Percentiles rank a stretch among this genome's conserved stretches.
Conservation (phyloP, 1,140 invertebrate species). For the Anagrus nilaparvatae region DNA sequence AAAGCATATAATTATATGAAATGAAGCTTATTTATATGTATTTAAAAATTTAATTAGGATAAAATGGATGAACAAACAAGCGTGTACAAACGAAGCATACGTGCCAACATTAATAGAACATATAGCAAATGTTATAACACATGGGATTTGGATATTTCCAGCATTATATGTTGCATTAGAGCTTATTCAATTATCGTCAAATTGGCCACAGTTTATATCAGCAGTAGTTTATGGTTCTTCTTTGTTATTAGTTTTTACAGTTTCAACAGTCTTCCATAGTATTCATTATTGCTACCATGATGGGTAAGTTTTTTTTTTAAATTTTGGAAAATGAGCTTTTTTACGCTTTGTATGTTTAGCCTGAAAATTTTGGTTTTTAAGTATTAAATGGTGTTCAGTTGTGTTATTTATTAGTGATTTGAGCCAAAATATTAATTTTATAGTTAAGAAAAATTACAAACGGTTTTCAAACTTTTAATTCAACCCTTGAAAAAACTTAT, state of each 20-base stretch:
- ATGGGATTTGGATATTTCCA: slow-evolving; percentile 78
- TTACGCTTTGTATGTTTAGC: too few relatives aligned
- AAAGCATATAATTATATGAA: too few relatives aligned
- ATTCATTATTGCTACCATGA: slow-evolving; percentile 68
- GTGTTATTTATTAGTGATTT: too few relatives aligned
- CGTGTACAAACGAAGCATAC: slow-evolving; percentile 54
- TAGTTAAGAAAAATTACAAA: too few relatives aligned
- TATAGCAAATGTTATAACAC: slow-evolving; percentile 81
- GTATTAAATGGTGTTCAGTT: too few relatives aligned
- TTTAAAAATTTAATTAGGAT: too few relatives aligned
- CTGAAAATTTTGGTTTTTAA: slow-evolving; percentile 4
- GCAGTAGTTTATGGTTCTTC: slow-evolving; percentile 78
- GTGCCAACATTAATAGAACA: slow-evolving; percentile 74
- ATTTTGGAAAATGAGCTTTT: too few relatives aligned
- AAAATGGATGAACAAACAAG: slow-evolving; percentile 58
- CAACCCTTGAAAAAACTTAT: too few relatives aligned
- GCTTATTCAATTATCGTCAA: slow-evolving; percentile 60
- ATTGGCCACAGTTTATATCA: slow-evolving; percentile 63
- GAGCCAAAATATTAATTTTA: too few relatives aligned
- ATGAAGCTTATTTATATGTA: too few relatives aligned
- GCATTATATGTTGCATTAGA: slow-evolving; percentile 65
- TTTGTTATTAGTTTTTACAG: slow-evolving; percentile 73
- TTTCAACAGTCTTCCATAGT: slow-evolving; percentile 86
- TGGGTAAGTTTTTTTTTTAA: slow-evolving; percentile 44
- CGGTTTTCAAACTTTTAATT: too few relatives aligned